phyloP scores from a whole-genome alignment of 1,140 invertebrate species.

The Pteromalus puparum region DNA sequence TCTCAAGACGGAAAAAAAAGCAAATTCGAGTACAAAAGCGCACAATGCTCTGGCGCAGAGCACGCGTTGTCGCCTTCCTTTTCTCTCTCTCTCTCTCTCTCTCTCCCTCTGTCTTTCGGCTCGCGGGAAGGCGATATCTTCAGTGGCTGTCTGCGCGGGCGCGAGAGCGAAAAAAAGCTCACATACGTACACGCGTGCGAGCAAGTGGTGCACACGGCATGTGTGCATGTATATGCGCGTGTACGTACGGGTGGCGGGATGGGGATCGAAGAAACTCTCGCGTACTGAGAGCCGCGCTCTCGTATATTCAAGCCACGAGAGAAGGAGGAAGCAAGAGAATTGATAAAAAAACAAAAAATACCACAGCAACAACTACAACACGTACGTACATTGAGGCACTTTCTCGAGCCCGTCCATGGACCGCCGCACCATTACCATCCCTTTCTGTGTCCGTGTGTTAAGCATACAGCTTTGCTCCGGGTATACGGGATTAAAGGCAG shows the following conservation, averaged over 20 bases:
- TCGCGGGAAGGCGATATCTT: not conserved
- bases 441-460: slow-evolving; percentile 3
- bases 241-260: not conserved
- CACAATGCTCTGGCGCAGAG: not conserved
- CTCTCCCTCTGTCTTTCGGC: too few relatives aligned
- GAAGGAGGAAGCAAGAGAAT: not conserved
- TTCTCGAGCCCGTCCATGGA: slow-evolving; percentile 35
- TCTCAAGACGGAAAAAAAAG: not conserved
- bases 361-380: slow-evolving; percentile 13
- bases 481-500: too few relatives aligned
- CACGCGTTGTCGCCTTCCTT: too few relatives aligned
- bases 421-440: slow-evolving; percentile 28
- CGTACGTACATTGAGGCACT: slow-evolving; percentile 43
- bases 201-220: not conserved
- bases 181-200: not conserved
- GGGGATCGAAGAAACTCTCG: too few relatives aligned
- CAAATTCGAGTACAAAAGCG: not conserved
- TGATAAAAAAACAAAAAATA: not conserved
- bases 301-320: not conserved
- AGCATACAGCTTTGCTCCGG: not conserved
- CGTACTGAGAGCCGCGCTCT: too few relatives aligned
- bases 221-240: not conserved
- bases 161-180: not conserved
- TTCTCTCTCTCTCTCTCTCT: too few relatives aligned
- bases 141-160: not conserved